Percentiles rank a stretch among this genome's conserved stretches.
These are phyloP conservation scores for Aleiodes alternator DNA, from an alignment of 2,888 invertebrate genomes.

Conservation along the genomic window DNA sequence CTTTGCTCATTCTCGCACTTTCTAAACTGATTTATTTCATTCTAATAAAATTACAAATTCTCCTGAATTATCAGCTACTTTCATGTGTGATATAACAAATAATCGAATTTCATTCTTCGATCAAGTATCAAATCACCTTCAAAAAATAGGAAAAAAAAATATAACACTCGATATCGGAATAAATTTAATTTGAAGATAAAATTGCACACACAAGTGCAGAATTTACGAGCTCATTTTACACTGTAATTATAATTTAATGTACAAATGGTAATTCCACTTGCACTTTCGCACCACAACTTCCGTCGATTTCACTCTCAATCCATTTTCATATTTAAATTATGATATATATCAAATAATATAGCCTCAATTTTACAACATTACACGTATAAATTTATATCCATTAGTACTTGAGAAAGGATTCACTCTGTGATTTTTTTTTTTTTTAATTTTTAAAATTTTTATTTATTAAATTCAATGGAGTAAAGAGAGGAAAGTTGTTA, in stretches of 20 bases:
- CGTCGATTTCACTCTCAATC: conserved; percentile 2
- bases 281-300: conserved; percentile 7
- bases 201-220: not conserved
- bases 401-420: conserved; percentile 19
- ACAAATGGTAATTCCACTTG: conserved; percentile 21
- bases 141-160: no score
- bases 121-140: no score
- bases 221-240: conserved; percentile 9
- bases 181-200: no score
- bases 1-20: conserved; percentile 18
- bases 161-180: no score
- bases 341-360: conserved; percentile 11
- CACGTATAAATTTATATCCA: not conserved
- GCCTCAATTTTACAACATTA: conserved; percentile 1
- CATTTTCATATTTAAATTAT: not conserved
- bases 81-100: no score
- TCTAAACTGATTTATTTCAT: conserved; percentile 7
- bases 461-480: not conserved
- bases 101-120: no score
- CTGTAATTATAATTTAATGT: conserved; percentile 3
- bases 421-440: not conserved
- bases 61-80: no score
- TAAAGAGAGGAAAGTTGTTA: conserved; percentile 33
- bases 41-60: no score
- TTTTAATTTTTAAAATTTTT: not conserved